Conservation (phyloP, 2,113 vertebrate species). For the Boleophthalmus pectinirostris region DNA sequence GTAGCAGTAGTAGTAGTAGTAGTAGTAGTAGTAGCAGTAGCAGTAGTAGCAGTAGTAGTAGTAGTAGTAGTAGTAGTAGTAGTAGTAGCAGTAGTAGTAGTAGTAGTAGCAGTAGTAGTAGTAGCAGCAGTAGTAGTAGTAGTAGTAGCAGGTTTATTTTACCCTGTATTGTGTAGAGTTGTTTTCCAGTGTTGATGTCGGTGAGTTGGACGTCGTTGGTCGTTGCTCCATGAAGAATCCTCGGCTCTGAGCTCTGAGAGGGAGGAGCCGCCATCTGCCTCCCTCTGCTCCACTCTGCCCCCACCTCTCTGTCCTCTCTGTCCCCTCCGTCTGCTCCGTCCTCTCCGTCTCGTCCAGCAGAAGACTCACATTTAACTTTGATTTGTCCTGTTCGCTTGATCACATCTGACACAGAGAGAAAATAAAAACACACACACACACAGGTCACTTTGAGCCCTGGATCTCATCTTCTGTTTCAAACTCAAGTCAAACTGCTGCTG, state of each 20-base stretch:
- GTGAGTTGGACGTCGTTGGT: constrained; percentile 72
- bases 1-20: too few species aligned
- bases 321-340: too few species aligned
- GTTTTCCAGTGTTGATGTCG: constrained; percentile 74
- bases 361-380: constrained; percentile 10
- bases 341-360: not conserved
- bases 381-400: constrained; percentile 74
- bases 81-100: too few species aligned
- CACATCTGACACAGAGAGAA: constrained; percentile 70
- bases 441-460: not conserved
- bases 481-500: too few species aligned
- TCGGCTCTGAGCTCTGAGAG: not conserved
- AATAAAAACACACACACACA: not conserved
- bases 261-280: constrained; percentile 72
- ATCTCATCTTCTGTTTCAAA: not conserved
- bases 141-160: not conserved
- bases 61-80: too few species aligned
- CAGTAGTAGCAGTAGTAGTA: too few species aligned
- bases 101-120: too few species aligned
- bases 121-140: not conserved
- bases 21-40: not conserved
- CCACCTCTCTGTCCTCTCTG: not conserved
- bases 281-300: constrained; percentile 38
- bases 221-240: constrained; percentile 80
- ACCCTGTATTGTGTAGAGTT: constrained; percentile 55